Conservation (phyloP, 2,888 invertebrate species). For the Calliphora vomitoria region DNA sequence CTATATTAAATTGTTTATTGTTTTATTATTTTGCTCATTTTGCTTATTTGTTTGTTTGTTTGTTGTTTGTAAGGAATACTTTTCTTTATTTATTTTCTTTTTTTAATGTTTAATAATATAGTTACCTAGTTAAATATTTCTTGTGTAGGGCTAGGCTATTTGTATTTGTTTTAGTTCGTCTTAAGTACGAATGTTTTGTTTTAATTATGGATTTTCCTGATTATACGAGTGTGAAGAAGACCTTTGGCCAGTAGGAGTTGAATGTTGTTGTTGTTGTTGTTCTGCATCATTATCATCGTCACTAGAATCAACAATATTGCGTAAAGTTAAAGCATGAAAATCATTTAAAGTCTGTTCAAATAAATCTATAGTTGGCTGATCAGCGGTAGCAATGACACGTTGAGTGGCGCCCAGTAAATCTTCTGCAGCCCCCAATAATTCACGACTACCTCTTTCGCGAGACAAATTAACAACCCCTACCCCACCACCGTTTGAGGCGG, state of each 20-base stretch:
- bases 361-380: conserved; percentile 83
- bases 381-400: conserved; percentile 80
- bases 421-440: conserved; percentile 81
- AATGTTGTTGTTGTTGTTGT: conserved; percentile 34
- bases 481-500: conserved; percentile 76
- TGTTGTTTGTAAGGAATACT: conserved; percentile 62
- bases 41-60: conserved; percentile 1
- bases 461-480: conserved; percentile 42
- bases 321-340: conserved; percentile 83
- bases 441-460: conserved; percentile 77
- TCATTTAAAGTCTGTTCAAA: conserved; percentile 84
- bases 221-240: conserved; percentile 53
- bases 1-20: conserved; percentile 47
- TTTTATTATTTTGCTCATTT: conserved; percentile 13
- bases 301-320: conserved; percentile 82
- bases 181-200: conserved; percentile 48
- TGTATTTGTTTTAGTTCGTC: conserved; percentile 48
- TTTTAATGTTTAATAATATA: conserved; percentile 8
- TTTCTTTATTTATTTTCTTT: conserved; percentile 30
- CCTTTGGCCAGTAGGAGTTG: conserved; percentile 61
- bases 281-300: conserved; percentile 73
- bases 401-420: conserved; percentile 82
- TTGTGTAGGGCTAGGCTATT: not conserved
- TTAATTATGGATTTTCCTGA: conserved; percentile 61
- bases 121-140: conserved; percentile 30